These are phyloP conservation scores for Athalia rosae DNA, from an alignment of 2,888 invertebrate species.

Conservation along the genomic window DNA sequence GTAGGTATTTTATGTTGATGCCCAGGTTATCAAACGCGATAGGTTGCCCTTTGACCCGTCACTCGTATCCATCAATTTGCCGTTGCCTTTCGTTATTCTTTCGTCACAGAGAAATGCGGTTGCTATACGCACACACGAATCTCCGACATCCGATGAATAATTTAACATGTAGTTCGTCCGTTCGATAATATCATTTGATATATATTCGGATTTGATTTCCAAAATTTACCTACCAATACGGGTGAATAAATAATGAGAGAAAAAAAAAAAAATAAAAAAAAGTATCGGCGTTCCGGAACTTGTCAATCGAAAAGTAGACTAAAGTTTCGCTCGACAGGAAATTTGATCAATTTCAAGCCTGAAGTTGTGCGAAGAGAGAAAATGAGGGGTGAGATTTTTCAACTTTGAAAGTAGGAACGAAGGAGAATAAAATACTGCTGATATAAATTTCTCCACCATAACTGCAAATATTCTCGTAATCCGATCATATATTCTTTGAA, in stretches of 20 bases:
- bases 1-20: slow-evolving; percentile 8
- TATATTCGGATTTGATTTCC: background rate
- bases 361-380: too few species aligned
- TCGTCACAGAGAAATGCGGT: background rate
- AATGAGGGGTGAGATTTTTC: too few species aligned
- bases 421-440: too few species aligned
- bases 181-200: background rate
- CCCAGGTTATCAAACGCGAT: slow-evolving; percentile 19
- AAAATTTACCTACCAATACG: background rate
- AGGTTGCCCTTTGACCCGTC: slow-evolving; percentile 23
- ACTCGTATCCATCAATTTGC: slow-evolving; percentile 3
- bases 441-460: background rate
- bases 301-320: too few species aligned
- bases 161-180: background rate
- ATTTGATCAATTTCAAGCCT: too few species aligned
- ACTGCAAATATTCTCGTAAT: background rate
- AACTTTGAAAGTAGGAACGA: too few species aligned
- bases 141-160: background rate
- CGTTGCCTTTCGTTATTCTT: background rate
- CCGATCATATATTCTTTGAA: slow-evolving; percentile 1
- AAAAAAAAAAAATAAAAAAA: background rate
- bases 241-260: background rate
- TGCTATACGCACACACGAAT: background rate
- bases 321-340: too few species aligned
- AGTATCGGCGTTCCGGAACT: background rate